A percentile compares a stretch with the other conserved stretches of the same genome.
phyloP scores from a whole-genome alignment of 2,797 vertebrate species.

The Sparus aurata region DNA sequence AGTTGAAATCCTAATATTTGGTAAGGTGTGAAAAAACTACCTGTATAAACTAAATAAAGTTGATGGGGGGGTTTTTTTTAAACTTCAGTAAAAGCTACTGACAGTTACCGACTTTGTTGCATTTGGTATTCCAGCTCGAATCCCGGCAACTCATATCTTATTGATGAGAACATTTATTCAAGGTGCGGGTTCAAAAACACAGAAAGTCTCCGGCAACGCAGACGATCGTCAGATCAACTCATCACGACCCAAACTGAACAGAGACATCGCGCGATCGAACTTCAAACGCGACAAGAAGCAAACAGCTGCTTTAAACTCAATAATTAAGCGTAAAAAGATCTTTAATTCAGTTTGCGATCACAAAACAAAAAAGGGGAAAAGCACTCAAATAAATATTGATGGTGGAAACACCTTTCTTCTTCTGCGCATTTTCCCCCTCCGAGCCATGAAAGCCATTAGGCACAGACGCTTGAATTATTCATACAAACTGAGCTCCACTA shows the following conservation, averaged over 20 bases:
- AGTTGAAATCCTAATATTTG: background rate
- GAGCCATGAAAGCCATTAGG: slow-evolving; percentile 69
- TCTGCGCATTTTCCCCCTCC: slow-evolving; percentile 61
- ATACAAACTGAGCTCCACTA: slow-evolving; percentile 63
- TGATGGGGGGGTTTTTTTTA: background rate
- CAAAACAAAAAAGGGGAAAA: slow-evolving; percentile 44
- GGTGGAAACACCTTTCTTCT: slow-evolving; percentile 60
- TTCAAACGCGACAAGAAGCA: background rate
- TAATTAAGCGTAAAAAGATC: slow-evolving; percentile 11
- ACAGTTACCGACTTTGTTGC: background rate
- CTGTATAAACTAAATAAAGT: background rate
- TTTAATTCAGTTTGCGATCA: slow-evolving; percentile 49
- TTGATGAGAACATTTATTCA: slow-evolving; percentile 1
- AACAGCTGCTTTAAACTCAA: slow-evolving; percentile 29
- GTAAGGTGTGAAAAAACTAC: background rate
- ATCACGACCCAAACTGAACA: background rate
- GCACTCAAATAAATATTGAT: slow-evolving; percentile 73
- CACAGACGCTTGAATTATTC: slow-evolving; percentile 71
- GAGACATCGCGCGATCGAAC: background rate
- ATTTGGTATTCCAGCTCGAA: background rate
- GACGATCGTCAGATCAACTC: background rate
- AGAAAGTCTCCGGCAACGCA: background rate
- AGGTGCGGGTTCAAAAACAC: background rate
- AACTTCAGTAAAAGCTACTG: background rate
- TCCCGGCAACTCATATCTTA: background rate